Evolutionary conservation across 2,888 invertebrate species (phyloP).

Genomic region (Aspidiotus rigidus): DNA sequence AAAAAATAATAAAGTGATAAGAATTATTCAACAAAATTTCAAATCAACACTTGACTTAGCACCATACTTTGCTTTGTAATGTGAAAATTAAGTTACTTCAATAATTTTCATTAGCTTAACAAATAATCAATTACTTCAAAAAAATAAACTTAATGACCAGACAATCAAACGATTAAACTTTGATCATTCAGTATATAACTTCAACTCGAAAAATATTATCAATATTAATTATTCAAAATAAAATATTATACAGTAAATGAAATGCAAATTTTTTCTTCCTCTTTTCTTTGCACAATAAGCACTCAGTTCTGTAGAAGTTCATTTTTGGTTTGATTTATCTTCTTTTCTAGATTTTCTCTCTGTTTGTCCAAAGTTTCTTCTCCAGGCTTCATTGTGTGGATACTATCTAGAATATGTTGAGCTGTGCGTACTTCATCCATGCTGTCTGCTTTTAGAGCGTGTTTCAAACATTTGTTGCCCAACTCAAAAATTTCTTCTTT

Average conservation of each 20-base stretch:
- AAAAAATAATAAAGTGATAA: no score
- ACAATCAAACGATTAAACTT: background rate
- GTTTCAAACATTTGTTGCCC: background rate
- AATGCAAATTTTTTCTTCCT: background rate
- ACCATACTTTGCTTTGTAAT: no score
- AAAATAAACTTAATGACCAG: no score
- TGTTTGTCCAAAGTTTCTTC: background rate
- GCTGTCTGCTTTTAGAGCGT: background rate
- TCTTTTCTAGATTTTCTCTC: background rate
- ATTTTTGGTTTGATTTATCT: background rate
- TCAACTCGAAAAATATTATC: background rate
- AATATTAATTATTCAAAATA: no score
- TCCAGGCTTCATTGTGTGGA: background rate
- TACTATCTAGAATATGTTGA: background rate
- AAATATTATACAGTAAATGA: no score
- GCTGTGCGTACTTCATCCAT: constrained; percentile 2
- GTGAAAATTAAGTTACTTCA: no score
- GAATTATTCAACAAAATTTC: no score
- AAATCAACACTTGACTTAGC: no score
- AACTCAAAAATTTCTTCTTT: background rate
- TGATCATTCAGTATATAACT: background rate
- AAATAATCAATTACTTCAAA: no score
- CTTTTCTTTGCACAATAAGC: background rate
- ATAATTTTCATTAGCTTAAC: no score
- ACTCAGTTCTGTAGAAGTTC: background rate